Evolutionary conservation across 1,140 invertebrate species (phyloP).

Genomic region (Rhyzopertha dominica): DNA sequence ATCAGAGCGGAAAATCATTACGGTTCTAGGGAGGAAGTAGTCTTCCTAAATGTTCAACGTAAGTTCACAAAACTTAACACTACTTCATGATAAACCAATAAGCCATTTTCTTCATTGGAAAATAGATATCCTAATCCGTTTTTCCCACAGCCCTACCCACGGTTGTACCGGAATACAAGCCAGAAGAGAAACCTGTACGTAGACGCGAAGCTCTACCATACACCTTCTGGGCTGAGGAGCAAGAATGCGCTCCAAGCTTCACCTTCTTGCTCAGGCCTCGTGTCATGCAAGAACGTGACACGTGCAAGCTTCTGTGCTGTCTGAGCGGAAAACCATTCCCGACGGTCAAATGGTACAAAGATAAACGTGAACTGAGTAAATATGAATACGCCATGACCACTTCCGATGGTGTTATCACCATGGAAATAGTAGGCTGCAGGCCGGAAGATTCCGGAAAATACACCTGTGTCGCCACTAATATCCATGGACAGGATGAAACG

Average conservation of each 20-base stretch:
- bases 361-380: slow-evolving; percentile 83
- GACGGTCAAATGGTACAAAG: slow-evolving; percentile 89
- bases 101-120: neutral
- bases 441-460: slow-evolving; percentile 96
- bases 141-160: slow-evolving; percentile 67
- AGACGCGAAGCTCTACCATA: slow-evolving; percentile 76
- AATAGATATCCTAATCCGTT: slow-evolving; percentile 10
- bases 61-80: slow-evolving; percentile 44
- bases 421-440: slow-evolving; percentile 94
- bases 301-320: slow-evolving; percentile 96
- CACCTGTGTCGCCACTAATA: slow-evolving; percentile 86
- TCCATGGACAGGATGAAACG: slow-evolving; percentile 90
- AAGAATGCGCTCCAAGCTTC: slow-evolving; percentile 87
- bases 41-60: slow-evolving; percentile 97
- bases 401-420: slow-evolving; percentile 88
- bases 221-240: slow-evolving; percentile 84
- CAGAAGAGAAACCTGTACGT: slow-evolving; percentile 65
- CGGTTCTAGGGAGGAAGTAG: slow-evolving; percentile 91
- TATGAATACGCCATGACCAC: slow-evolving; percentile 86
- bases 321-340: slow-evolving; percentile 90
- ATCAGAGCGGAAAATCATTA: slow-evolving; percentile 97
- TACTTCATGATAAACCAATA: slow-evolving; percentile 4
- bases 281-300: slow-evolving; percentile 92
- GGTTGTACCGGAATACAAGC: slow-evolving; percentile 71
- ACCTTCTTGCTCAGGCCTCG: slow-evolving; percentile 96